These are phyloP conservation scores for Caenorhabditis japonica DNA, from an alignment of 2,888 invertebrate genomes.

Conservation along the genomic window DNA sequence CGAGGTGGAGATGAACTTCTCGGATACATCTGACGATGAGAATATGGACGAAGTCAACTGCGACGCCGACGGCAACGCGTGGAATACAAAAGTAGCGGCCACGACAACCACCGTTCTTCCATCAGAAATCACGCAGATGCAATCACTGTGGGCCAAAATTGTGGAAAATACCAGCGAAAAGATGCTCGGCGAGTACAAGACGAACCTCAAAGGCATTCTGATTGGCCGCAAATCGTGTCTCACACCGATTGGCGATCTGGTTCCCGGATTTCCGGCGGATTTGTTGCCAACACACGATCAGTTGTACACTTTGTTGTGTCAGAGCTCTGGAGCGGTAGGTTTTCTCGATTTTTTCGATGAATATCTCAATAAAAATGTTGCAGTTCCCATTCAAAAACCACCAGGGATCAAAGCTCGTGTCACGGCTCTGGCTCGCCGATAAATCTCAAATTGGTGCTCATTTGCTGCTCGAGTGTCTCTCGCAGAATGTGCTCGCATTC, in stretches of 20 bases:
- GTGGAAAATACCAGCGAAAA: background rate
- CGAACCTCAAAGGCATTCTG: conserved; percentile 9
- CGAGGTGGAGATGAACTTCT: too few species aligned
- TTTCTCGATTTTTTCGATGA: background rate
- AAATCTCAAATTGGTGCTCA: conserved; percentile 32
- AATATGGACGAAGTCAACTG: too few species aligned
- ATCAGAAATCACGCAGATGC: conserved; percentile 2
- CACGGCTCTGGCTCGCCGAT: conserved; percentile 22
- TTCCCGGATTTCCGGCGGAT: conserved; percentile 11
- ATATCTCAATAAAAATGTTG: conserved; percentile 1
- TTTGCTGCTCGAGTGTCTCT: conserved; percentile 13
- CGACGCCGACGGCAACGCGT: too few species aligned
- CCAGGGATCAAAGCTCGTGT: conserved; percentile 19
- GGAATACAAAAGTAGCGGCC: too few species aligned
- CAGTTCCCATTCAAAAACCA: conserved; percentile 35
- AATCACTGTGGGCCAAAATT: conserved; percentile 13
- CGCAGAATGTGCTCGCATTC: conserved; percentile 4
- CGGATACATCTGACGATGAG: too few species aligned
- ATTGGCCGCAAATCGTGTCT: conserved; percentile 23
- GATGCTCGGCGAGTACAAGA: conserved; percentile 16
- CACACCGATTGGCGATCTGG: background rate
- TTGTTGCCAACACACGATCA: conserved; percentile 6
- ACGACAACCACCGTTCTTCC: too few species aligned
- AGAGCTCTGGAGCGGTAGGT: conserved; percentile 27
- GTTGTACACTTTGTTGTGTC: conserved; percentile 20